Conservation (phyloP, 2,888 invertebrate species). For the Brachycybe producta region DNA sequence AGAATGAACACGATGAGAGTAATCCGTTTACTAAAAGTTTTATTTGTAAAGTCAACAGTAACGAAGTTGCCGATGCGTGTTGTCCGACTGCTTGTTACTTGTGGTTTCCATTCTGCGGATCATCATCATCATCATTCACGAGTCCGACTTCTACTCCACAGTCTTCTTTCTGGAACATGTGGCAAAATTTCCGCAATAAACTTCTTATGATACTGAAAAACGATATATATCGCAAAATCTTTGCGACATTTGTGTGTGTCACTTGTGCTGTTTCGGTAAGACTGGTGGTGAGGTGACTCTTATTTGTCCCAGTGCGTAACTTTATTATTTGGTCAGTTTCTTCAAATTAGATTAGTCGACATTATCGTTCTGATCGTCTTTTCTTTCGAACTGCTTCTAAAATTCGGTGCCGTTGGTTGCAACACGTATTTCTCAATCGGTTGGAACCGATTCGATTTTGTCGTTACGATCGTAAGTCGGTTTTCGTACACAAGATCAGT, state of each 20-base stretch:
- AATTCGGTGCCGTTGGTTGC: conserved; percentile 1
- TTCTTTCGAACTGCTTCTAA: background rate
- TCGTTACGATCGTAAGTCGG: conserved; percentile 3
- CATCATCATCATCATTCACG: background rate
- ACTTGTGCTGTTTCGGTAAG: no score
- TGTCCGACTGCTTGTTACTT: conserved; percentile 1
- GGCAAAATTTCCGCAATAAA: background rate
- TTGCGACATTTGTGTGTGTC: no score
- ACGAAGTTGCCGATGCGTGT: no score
- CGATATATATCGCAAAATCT: no score
- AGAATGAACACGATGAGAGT: no score
- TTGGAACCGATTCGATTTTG: conserved; percentile 8
- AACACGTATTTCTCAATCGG: conserved; percentile 3
- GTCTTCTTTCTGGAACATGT: conserved; percentile 1
- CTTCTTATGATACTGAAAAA: background rate
- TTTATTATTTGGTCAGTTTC: no score
- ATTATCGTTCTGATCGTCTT: background rate
- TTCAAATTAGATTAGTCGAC: no score
- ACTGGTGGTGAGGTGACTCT: no score
- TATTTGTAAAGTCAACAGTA: no score
- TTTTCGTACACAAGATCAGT: background rate
- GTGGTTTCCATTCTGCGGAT: conserved; percentile 3
- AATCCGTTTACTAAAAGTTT: no score
- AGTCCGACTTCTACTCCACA: background rate
- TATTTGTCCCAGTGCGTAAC: no score